Evolutionary conservation across 1,140 invertebrate genomes (phyloP).

Genomic region (Scaptomyza hsui): DNA sequence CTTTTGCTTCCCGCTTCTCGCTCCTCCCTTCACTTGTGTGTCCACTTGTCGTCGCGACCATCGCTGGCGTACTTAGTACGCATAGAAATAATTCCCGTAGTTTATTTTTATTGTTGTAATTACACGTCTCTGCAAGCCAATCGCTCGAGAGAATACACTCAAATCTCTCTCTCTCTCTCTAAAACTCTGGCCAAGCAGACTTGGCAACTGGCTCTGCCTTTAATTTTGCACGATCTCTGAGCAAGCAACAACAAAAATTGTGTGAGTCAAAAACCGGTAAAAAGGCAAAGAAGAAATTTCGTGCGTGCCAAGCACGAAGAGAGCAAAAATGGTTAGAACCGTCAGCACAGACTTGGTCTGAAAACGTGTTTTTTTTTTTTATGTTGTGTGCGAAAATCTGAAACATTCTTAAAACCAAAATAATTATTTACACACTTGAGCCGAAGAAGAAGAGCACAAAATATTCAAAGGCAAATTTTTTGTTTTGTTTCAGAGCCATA

Average conservation of each 20-base stretch:
- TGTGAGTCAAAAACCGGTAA: constrained; percentile 68
- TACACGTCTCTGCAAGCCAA: constrained; percentile 62
- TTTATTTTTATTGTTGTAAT: constrained; percentile 82
- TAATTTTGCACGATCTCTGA: constrained; percentile 34
- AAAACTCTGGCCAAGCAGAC: neutral
- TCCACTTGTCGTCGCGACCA: constrained; percentile 64
- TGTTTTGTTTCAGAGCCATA: constrained; percentile 72
- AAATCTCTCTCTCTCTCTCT: neutral
- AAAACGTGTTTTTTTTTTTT: constrained; percentile 54
- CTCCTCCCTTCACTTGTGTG: neutral
- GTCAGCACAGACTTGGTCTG: constrained; percentile 20
- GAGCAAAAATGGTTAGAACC: constrained; percentile 28
- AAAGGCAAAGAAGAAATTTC: constrained; percentile 74
- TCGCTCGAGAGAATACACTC: constrained; percentile 23
- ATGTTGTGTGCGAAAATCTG: constrained; percentile 24
- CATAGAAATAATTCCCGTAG: constrained; percentile 76
- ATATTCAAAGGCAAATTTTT: constrained; percentile 62
- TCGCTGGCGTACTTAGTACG: constrained; percentile 60
- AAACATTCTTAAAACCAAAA: constrained; percentile 2
- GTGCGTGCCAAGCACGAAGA: constrained; percentile 68
- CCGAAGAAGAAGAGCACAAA: constrained; percentile 51
- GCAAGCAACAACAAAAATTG: constrained; percentile 7
- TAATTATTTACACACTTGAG: constrained; percentile 26
- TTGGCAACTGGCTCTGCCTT: constrained; percentile 1
- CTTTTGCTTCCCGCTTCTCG: neutral